Conservation (phyloP, 92 coral and sea anemone genomes). For the Umimayanthus chanpuru region DNA sequence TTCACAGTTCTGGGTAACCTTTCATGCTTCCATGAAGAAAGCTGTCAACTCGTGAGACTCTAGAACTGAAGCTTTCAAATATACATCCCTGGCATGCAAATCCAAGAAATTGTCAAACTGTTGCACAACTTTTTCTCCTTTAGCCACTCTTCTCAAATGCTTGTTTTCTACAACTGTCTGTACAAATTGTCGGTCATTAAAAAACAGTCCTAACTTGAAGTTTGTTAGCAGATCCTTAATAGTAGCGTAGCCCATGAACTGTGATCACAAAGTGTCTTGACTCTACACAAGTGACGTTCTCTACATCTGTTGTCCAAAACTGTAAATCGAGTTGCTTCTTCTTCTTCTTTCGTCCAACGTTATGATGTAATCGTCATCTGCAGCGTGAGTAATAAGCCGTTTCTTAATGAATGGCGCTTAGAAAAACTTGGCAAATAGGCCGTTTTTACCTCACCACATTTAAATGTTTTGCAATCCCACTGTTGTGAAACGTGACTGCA, state of each 20-base stretch:
- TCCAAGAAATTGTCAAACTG: conserved; percentile 20
- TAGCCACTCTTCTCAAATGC: conserved; percentile 35
- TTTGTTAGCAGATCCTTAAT: conserved; percentile 2
- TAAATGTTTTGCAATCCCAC: conserved; percentile 23
- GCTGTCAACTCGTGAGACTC: conserved; percentile 24
- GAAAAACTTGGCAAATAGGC: not conserved
- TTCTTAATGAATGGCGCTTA: not conserved
- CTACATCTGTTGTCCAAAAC: conserved; percentile 19
- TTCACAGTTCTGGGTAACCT: conserved; percentile 22
- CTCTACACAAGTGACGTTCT: not conserved
- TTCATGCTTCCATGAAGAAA: conserved; percentile 32
- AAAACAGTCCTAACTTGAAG: no score
- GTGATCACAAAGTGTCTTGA: not conserved
- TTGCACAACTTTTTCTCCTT: conserved; percentile 29
- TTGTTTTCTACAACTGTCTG: conserved; percentile 28
- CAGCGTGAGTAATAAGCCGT: not conserved
- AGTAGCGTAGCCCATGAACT: conserved; percentile 8
- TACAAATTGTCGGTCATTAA: not conserved
- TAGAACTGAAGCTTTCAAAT: conserved; percentile 26
- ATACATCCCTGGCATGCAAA: conserved; percentile 25
- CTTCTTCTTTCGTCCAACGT: conserved; percentile 11
- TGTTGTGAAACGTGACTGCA: conserved; percentile 18
- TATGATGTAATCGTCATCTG: not conserved
- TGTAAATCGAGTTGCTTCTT: conserved; percentile 28
- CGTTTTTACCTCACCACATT: conserved; percentile 11